Evolutionary conservation across 2,797 vertebrate genomes (phyloP).

Genomic region (Loriculus beryllinus): DNA sequence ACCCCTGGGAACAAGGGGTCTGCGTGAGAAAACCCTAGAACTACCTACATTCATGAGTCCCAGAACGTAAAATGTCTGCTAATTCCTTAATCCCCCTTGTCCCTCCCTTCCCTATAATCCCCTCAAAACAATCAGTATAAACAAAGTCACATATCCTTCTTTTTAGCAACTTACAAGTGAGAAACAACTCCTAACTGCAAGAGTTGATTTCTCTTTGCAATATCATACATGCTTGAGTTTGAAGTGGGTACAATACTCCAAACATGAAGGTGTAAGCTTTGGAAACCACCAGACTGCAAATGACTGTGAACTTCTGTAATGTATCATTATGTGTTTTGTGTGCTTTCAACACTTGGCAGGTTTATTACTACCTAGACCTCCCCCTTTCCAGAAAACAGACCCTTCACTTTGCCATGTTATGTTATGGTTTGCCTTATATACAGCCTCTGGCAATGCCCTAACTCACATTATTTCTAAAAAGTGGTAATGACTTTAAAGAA

Average conservation of each 20-base stretch:
- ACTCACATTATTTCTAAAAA: not conserved
- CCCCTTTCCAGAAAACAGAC: not conserved
- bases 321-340: not conserved
- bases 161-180: not conserved
- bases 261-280: not conserved
- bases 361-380: not conserved
- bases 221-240: not conserved
- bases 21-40: not conserved
- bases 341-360: not conserved
- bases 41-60: fast-evolving
- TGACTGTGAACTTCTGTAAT: not conserved
- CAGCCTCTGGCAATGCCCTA: not conserved
- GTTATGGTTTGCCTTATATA: not conserved
- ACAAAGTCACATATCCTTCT: not conserved
- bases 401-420: not conserved
- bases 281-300: not conserved
- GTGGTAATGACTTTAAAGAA: not conserved
- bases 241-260: not conserved
- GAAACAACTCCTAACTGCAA: not conserved
- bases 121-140: not conserved
- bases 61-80: not conserved
- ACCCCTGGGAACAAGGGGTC: not conserved
- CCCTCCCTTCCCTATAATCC: not conserved
- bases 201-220: not conserved
- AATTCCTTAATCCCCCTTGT: not conserved